Evolutionary conservation across 2,113 vertebrate genomes (phyloP).

Genomic region (Gracilinanus agilis): DNA sequence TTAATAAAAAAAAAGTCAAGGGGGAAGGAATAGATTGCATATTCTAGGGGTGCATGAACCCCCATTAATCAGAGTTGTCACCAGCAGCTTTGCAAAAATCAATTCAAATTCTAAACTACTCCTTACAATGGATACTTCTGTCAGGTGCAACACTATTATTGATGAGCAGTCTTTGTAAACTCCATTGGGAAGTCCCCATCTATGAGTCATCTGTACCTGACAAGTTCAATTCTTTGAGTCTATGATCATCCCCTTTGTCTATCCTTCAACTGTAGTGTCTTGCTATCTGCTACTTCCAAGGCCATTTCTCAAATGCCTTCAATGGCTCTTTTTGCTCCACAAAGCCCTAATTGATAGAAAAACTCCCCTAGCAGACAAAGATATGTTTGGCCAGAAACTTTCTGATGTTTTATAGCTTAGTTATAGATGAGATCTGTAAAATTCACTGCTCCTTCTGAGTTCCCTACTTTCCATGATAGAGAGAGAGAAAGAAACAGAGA

Average conservation of each 20-base stretch:
- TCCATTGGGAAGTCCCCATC: not conserved
- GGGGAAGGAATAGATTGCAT: not conserved
- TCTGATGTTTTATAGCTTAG: constrained; percentile 33
- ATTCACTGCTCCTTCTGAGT: not conserved
- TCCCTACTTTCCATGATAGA: not conserved
- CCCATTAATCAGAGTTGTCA: not conserved
- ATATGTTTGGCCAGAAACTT: constrained; percentile 42
- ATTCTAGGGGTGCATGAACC: not conserved
- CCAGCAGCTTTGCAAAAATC: constrained; percentile 24
- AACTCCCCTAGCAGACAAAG: not conserved
- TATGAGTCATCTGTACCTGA: constrained; percentile 10
- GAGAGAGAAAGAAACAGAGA: not conserved
- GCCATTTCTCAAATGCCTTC: not conserved
- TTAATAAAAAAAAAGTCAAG: not conserved
- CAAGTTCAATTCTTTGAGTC: constrained; percentile 29
- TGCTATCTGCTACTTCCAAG: constrained; percentile 18
- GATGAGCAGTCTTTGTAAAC: constrained; percentile 2
- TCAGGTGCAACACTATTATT: not conserved
- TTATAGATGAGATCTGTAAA: constrained; percentile 21
- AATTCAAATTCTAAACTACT: not conserved
- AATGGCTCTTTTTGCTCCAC: constrained; percentile 31
- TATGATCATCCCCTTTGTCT: constrained; percentile 18
- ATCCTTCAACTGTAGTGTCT: not conserved
- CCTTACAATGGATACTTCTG: not conserved
- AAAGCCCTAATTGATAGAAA: constrained; percentile 11